Percentiles rank a stretch among this genome's conserved stretches.
These are phyloP conservation scores for Strigamia maritima DNA, from an alignment of 2,888 invertebrate species.

Conservation along the genomic window DNA sequence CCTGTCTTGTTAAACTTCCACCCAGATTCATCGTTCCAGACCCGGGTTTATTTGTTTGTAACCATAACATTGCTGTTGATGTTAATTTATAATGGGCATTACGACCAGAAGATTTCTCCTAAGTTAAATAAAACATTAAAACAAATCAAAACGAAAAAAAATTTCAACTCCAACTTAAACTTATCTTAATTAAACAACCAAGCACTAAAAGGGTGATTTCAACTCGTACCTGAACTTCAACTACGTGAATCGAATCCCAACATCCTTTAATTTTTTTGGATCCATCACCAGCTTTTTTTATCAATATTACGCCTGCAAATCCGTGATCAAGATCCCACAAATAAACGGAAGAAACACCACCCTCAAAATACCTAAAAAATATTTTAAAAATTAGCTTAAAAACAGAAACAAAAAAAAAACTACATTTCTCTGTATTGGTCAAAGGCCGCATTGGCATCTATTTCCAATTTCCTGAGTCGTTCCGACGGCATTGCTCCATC, in stretches of 20 bases:
- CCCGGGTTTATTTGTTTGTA: constrained; percentile 90
- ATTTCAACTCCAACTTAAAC: background rate
- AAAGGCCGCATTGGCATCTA: constrained; percentile 97
- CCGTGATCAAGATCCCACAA: constrained; percentile 99
- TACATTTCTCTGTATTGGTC: constrained; percentile 93
- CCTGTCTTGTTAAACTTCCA: constrained; percentile 95
- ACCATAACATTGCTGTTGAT: constrained; percentile 98
- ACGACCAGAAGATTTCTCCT: constrained; percentile 89
- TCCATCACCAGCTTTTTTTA: constrained; percentile 98
- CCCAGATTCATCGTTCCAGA: constrained; percentile 99
- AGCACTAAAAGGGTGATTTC: no score
- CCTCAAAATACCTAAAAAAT: constrained; percentile 80
- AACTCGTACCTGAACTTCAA: constrained; percentile 73
- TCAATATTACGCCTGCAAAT: constrained; percentile 96
- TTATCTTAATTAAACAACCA: background rate
- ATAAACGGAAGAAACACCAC: constrained; percentile 98
- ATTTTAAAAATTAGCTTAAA: background rate
- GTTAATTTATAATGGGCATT: constrained; percentile 97
- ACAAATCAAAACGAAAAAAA: background rate
- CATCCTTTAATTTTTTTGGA: constrained; percentile 98
- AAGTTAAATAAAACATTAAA: background rate
- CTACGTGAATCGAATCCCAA: constrained; percentile 99
- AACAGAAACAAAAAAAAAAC: background rate
- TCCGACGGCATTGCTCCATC: constrained; percentile 99
- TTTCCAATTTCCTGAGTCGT: constrained; percentile 86